phyloP scores from a whole-genome alignment of 2,797 vertebrate species.

The Clamator glandarius region DNA sequence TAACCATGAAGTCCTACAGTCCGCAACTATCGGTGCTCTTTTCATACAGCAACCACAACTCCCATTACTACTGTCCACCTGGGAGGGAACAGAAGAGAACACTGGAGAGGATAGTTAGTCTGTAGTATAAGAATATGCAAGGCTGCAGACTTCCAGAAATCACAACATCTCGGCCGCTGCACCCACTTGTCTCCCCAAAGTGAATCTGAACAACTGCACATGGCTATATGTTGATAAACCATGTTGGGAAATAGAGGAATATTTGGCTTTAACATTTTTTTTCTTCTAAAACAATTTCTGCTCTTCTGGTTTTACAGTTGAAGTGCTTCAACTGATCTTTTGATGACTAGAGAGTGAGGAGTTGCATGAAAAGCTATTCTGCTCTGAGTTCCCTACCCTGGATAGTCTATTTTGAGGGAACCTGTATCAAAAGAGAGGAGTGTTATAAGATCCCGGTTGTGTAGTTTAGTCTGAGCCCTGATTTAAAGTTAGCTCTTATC shows the following conservation, averaged over 20 bases:
- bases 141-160: not conserved
- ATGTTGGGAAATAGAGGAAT: not conserved
- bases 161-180: not conserved
- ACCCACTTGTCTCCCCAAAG: not conserved
- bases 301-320: not conserved
- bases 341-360: not conserved
- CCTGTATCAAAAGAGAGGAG: not conserved
- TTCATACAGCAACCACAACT: not conserved
- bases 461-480: not conserved
- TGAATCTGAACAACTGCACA: not conserved
- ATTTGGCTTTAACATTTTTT: not conserved
- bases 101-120: not conserved
- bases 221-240: not conserved
- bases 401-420: not conserved
- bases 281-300: not conserved
- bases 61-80: not conserved
- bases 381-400: not conserved
- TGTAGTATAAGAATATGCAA: not conserved
- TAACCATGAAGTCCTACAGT: not conserved
- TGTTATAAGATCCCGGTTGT: not conserved
- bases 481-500: conserved; percentile 30
- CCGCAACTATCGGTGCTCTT: not conserved
- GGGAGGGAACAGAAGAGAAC: not conserved
- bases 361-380: not conserved
- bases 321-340: not conserved